Percentiles rank a stretch among this genome's conserved stretches.
phyloP scores from a whole-genome alignment of 2,888 invertebrate genomes.

The Drosophila niveifrons region DNA sequence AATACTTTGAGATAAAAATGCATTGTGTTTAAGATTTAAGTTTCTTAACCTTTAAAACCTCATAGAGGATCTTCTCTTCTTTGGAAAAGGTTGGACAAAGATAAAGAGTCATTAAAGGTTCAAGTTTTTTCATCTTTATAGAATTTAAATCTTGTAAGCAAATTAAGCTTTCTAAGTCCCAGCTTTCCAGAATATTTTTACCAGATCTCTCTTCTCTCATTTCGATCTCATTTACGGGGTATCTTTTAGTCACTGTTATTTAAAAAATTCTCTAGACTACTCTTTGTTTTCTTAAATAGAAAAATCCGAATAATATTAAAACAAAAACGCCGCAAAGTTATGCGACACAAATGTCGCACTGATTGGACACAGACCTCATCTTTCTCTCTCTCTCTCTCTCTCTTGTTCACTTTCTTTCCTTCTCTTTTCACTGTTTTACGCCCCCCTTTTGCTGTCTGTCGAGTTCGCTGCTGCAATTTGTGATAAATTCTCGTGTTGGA shows the following conservation, averaged over 20 bases:
- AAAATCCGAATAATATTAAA: constrained; percentile 56
- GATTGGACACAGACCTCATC: constrained; percentile 38
- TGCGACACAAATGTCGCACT: constrained; percentile 71
- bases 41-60: too few species aligned
- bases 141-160: too few species aligned
- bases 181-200: neutral
- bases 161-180: neutral
- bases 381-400: neutral
- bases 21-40: neutral
- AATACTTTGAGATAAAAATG: neutral
- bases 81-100: too few species aligned
- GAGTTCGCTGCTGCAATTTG: constrained; percentile 38
- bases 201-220: neutral
- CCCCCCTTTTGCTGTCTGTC: constrained; percentile 8
- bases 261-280: neutral
- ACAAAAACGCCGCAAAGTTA: constrained; percentile 63
- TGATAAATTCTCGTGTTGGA: constrained; percentile 58
- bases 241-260: neutral
- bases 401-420: neutral
- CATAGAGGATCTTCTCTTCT: too few species aligned
- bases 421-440: neutral
- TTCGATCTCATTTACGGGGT: neutral
- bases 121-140: neutral
- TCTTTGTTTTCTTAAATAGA: constrained; percentile 6
- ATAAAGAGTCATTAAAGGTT: neutral